Conservation (phyloP, 2,113 vertebrate genomes). For the Indri indri region DNA sequence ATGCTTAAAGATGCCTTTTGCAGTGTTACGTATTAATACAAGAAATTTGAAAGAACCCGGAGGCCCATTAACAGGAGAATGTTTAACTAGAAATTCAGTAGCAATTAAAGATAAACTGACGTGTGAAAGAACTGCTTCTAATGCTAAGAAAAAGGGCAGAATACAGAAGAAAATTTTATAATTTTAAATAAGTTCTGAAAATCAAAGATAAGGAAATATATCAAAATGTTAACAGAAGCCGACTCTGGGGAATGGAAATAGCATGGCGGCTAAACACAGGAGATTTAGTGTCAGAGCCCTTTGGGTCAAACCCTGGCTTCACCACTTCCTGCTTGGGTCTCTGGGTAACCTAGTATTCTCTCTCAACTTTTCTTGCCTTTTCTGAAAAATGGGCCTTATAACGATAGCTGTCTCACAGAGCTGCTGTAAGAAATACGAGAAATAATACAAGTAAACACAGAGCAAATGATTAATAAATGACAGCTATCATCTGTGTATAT, state of each 20-base stretch:
- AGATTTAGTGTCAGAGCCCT: neutral
- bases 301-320: neutral
- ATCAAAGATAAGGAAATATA: neutral
- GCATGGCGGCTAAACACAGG: neutral
- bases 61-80: neutral
- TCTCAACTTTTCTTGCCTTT: neutral
- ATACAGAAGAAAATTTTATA: neutral
- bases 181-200: neutral
- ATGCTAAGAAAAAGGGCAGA: neutral
- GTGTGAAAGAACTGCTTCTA: neutral
- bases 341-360: neutral
- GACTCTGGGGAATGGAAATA: neutral
- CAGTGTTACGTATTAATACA: neutral
- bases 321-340: neutral
- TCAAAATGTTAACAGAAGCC: neutral
- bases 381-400: neutral
- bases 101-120: neutral
- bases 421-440: neutral
- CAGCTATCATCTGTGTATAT: neutral
- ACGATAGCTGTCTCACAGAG: neutral
- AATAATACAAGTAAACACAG: neutral
- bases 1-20: neutral
- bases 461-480: neutral
- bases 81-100: neutral
- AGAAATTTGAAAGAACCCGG: neutral